Evolutionary conservation across 2,113 vertebrate species (phyloP), one percentile per base, ranked within the genome.

Genomic region (Tympanuchus pallidicinctus): DNA sequence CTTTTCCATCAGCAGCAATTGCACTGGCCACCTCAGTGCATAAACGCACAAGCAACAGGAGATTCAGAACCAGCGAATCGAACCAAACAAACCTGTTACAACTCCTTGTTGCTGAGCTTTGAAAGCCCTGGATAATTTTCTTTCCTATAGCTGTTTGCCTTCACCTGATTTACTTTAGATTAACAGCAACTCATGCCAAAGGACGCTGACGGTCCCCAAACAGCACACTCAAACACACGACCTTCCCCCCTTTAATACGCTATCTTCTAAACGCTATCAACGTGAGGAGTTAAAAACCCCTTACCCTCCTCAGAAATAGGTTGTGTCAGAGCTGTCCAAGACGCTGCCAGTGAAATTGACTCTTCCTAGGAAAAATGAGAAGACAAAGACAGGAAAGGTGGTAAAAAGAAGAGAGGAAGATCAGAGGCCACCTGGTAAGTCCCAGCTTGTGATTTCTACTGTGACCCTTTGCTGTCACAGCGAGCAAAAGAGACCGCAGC

Each of bases 251-350:
- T 47, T 71, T 67, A 87, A 90, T 92, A 71, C 67, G 34, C 52
- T 54, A 56, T 87, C 67, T 73, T 89, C 67, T 93, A 85, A 61
- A 34, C 57, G 28, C 21, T 52, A 60, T 28, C 6, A 77, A 96
- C 72, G 28, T 3, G 28, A 93, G 86, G 80, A 92, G 52, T 91
- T 93, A 94, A 94, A 91, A 85, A 13, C 63, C 69, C 83, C 97
- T 98, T 98, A 98, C 98, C 97, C 96, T 97, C 89, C 92, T 94
- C 74, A 86, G 89, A 92, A 97, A 89, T 97, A 93, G 43, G 86
- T 54, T 47, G 90, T 97, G 78, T 83, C 86, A 80, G 71, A 76
- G 78, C 74, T 86, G 92, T 84, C 85, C 85, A 94, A 69, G 67
- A 93, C 94, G 89, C 72, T 92, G 82, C 90, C 86, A 95, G 84